These are phyloP conservation scores for Hoplostethus mediterraneus DNA, from an alignment of 2,797 vertebrate species.

Conservation along the genomic window DNA sequence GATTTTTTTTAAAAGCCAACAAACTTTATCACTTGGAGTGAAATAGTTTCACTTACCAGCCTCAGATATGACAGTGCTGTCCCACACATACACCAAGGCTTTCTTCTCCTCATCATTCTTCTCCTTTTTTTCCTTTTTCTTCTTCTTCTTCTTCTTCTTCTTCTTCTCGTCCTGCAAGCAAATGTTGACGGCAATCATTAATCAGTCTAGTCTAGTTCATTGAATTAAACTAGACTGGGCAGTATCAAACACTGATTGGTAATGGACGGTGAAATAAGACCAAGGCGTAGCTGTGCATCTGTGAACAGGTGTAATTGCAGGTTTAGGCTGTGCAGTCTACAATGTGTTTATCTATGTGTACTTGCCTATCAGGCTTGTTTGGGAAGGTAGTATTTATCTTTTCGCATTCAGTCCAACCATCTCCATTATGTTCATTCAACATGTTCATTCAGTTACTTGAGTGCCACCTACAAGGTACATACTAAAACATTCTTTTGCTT, in stretches of 20 bases:
- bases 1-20: too few species aligned
- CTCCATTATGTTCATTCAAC: neutral
- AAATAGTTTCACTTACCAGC: slow-evolving; percentile 45
- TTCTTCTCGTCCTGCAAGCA: slow-evolving; percentile 73
- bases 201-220: neutral
- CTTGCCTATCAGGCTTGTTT: neutral
- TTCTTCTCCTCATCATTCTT: slow-evolving; percentile 33
- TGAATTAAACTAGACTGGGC: neutral
- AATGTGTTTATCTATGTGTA: neutral
- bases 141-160: slow-evolving; percentile 66
- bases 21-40: too few species aligned
- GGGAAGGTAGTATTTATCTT: neutral
- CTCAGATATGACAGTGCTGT: slow-evolving; percentile 25
- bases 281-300: neutral
- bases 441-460: neutral
- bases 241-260: too few species aligned
- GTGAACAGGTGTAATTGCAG: too few species aligned
- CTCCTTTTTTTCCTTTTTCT: slow-evolving; percentile 27
- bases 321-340: neutral
- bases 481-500: neutral
- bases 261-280: too few species aligned
- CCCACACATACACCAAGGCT: slow-evolving; percentile 19
- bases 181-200: neutral
- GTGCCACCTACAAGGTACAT: neutral
- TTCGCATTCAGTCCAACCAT: neutral